Evolutionary conservation across 2,888 invertebrate species (phyloP), one percentile per base, ranked within the genome.

Genomic region (Drosophila affinis): DNA sequence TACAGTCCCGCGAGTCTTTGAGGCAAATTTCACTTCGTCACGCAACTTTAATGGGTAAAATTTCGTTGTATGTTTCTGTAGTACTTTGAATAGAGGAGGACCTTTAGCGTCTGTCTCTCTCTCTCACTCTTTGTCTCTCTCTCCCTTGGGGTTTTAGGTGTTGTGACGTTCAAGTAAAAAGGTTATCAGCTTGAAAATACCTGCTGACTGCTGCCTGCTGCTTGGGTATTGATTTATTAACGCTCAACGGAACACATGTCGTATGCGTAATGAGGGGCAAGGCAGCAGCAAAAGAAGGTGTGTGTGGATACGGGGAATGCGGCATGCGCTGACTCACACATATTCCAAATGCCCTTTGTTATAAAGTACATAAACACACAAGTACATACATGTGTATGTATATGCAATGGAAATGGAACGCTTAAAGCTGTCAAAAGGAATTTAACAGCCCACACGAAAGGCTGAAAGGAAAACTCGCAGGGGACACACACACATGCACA

Each of bases 1-100:
- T 18, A 68, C 67, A 82, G 70, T 86, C 87, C 79, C 88, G 69
- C 70, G 79, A 75, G 85, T 81, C 76, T 86, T 86, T 75, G 87
- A 75, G 67, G 77, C 75, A 88, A 88, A 88, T 86, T 88, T 86
- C 73, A 74, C 75, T 79, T 86, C 88, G 87, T 86, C 86, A 86
- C 86, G 86, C 86, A 86, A 88, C 84, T 82, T 83, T 83, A 82
- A 82, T 82, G 85, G 78, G 75, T 80, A 79, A 82, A 32, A 14
- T 77, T 78, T 77, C 79, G 72, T 84, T 84, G 75, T 83, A 81
- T 83, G 84, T 77, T 76, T 83, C 49, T 72, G 72, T n/a, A 39
- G 34, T 39, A 39, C 52, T 67, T 21, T 21, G 21, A 21, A 46
- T 56, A 10, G n/a, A 39, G 39, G 3, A 21, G 21, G 52, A 24